A percentile compares a stretch with the other conserved stretches of the same genome.
Evolutionary conservation across 1,140 invertebrate genomes (phyloP).

Genomic region (Cyclargus thomasi): DNA sequence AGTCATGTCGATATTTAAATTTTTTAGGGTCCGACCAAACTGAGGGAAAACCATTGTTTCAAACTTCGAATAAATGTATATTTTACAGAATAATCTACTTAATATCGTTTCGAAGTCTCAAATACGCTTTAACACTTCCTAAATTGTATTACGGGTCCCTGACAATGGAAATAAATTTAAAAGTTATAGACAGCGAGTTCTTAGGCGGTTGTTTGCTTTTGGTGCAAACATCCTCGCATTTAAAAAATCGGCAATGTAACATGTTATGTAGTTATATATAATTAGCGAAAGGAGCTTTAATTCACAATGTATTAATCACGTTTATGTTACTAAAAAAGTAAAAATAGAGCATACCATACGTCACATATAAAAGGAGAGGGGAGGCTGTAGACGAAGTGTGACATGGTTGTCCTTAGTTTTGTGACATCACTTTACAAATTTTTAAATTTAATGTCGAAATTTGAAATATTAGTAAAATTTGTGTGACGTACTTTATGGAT

Average conservation of each 20-base stretch:
- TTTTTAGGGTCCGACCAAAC: not conserved
- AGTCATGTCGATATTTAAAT: not conserved
- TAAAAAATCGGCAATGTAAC: not conserved
- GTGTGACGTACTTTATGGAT: too few relatives aligned
- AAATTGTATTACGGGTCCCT: not conserved
- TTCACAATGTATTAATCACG: too few relatives aligned
- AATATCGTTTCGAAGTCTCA: not conserved
- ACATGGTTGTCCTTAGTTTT: too few relatives aligned
- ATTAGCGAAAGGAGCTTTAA: too few relatives aligned
- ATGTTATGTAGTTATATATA: too few relatives aligned
- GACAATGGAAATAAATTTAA: not conserved
- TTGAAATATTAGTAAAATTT: too few relatives aligned
- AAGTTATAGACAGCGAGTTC: not conserved
- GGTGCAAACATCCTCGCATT: not conserved
- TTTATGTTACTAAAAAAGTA: too few relatives aligned
- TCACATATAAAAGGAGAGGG: too few relatives aligned
- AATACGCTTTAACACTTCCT: not conserved
- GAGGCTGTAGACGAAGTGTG: too few relatives aligned
- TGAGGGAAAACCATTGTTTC: not conserved
- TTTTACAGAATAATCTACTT: constrained; percentile 1
- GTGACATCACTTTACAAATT: too few relatives aligned
- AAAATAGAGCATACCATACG: too few relatives aligned
- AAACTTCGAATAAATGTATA: constrained; percentile 3
- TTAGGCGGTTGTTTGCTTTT: not conserved
- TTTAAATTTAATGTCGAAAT: too few relatives aligned